Percentiles rank a stretch among this genome's conserved stretches.
Evolutionary conservation across 2,888 invertebrate species (phyloP).

Genomic region (Saturnia pavonia): DNA sequence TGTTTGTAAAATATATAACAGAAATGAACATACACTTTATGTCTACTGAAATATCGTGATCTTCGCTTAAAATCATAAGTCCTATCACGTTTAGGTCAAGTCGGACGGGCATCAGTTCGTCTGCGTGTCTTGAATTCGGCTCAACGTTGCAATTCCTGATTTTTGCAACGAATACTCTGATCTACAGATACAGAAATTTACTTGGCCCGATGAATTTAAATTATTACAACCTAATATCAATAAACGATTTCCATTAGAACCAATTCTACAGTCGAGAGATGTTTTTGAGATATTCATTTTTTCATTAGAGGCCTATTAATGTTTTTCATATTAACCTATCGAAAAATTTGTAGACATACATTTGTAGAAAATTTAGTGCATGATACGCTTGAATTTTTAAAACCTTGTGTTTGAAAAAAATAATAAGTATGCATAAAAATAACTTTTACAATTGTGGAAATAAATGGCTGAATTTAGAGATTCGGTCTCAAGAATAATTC

Average conservation of each 20-base stretch:
- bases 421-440: no score
- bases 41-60: slow-evolving; percentile 29
- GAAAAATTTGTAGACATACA: no score
- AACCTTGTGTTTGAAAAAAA: no score
- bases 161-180: slow-evolving; percentile 16
- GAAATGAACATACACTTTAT: slow-evolving; percentile 18
- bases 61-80: slow-evolving; percentile 39
- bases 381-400: no score
- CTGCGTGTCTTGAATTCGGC: slow-evolving; percentile 53
- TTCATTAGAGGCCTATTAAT: no score
- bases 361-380: no score
- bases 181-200: slow-evolving; percentile 4
- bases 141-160: slow-evolving; percentile 32
- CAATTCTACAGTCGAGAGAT: neutral
- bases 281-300: neutral
- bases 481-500: no score
- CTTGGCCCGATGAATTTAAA: neutral
- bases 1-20: neutral
- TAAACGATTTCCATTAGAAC: neutral
- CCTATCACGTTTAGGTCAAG: slow-evolving; percentile 57
- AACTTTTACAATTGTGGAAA: no score
- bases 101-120: slow-evolving; percentile 49
- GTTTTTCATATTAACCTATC: no score
- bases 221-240: no score
- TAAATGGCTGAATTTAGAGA: no score